Percentiles rank a stretch among this genome's conserved stretches.
These are phyloP conservation scores for Capreolus pygargus DNA, from an alignment of 2,113 vertebrate species.

Conservation along the genomic window DNA sequence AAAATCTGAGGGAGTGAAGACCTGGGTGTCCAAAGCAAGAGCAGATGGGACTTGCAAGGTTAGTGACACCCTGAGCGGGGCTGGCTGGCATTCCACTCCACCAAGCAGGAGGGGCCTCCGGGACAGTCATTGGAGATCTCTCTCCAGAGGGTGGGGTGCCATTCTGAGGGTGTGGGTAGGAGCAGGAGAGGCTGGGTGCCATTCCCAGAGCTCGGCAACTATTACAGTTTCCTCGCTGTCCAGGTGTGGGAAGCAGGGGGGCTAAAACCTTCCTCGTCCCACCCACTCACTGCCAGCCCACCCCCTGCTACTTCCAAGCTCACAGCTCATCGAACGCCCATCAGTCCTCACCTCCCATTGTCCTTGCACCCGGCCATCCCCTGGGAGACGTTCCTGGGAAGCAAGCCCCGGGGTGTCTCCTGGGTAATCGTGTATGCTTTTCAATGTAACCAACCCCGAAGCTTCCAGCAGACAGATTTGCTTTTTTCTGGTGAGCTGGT, in stretches of 20 bases:
- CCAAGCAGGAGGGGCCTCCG: neutral
- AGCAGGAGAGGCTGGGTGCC: neutral
- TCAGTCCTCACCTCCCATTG: too few relatives aligned
- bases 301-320: neutral
- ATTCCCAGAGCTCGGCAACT: fast-evolving
- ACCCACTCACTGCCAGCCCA: fast-evolving
- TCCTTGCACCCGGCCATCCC: neutral
- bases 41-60: neutral
- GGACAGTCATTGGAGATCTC: neutral
- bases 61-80: neutral
- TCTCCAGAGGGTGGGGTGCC: neutral
- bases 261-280: neutral
- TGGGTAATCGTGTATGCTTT: neutral
- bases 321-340: fast-evolving
- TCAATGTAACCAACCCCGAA: neutral
- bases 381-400: neutral
- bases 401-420: neutral
- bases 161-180: neutral
- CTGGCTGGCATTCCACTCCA: neutral
- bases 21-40: neutral
- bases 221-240: fast-evolving
- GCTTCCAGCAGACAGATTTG: neutral
- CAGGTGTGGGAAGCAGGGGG: neutral
- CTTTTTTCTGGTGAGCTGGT: neutral
- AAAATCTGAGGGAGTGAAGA: neutral